Conservation (phyloP, 2,888 invertebrate genomes). For the Acanthosoma haemorrhoidale region DNA sequence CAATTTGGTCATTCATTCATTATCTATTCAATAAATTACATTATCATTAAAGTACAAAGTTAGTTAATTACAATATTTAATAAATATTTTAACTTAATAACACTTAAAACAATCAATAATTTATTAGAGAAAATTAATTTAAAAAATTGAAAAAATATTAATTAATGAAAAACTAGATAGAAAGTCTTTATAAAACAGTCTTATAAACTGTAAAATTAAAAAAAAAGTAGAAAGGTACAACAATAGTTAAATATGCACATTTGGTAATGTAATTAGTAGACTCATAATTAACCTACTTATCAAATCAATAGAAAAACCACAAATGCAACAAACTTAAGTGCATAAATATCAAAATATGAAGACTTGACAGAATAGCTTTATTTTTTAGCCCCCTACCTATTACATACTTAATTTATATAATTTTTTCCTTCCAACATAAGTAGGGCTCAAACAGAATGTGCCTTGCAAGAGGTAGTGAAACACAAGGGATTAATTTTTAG, state of each 20-base stretch:
- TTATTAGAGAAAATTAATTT: conserved; percentile 3
- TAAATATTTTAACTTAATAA: conserved; percentile 8
- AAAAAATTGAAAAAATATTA: conserved; percentile 8
- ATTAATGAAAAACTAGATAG: conserved; percentile 2
- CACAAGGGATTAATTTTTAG: conserved; percentile 14
- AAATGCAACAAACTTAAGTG: not conserved
- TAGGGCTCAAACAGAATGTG: not conserved
- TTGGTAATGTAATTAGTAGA: conserved; percentile 5
- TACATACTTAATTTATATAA: not conserved
- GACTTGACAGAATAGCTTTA: conserved; percentile 7
- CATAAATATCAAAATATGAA: not conserved
- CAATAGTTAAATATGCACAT: not conserved
- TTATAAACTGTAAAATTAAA: conserved; percentile 7
- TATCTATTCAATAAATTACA: not conserved
- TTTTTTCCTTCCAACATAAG: not conserved
- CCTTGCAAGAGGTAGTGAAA: not conserved
- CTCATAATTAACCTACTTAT: not conserved
- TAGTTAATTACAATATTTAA: conserved; percentile 4
- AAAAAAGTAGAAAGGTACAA: not conserved
- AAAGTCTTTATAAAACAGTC: conserved; percentile 12
- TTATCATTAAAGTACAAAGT: not conserved
- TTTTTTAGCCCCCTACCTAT: not conserved
- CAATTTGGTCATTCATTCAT: not conserved
- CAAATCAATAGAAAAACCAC: not conserved
- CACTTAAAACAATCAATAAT: conserved; percentile 1